phyloP scores from a whole-genome alignment of 2,888 invertebrate genomes.

The Polymixis lichenea region DNA sequence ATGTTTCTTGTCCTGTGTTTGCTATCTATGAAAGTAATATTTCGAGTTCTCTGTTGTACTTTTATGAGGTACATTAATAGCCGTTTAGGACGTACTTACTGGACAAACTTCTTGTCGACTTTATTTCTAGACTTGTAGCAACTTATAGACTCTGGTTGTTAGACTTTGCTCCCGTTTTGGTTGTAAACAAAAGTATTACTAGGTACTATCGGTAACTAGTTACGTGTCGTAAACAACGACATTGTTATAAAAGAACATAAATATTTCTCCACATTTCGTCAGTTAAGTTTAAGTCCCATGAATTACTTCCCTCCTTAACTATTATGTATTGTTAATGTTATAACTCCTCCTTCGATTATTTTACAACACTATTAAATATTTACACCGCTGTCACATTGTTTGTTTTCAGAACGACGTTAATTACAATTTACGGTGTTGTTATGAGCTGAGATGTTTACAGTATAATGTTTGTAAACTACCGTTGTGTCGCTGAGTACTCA shows the following conservation, averaged over 20 bases:
- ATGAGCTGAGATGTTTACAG: constrained; percentile 9
- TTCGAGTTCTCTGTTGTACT: constrained; percentile 16
- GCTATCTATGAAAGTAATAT: constrained; percentile 30
- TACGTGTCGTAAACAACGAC: background rate
- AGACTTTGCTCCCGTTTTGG: background rate
- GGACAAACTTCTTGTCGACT: constrained; percentile 7
- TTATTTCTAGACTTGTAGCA: constrained; percentile 7
- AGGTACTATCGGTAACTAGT: background rate
- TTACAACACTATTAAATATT: constrained; percentile 6
- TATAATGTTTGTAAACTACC: constrained; percentile 18
- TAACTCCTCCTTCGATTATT: background rate
- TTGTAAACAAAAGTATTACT: constrained; percentile 8
- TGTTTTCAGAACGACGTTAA: background rate
- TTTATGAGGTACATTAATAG: constrained; percentile 42
- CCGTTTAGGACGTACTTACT: constrained; percentile 14
- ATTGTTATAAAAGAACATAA: background rate
- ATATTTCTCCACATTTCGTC: background rate
- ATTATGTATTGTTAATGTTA: background rate
- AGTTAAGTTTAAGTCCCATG: background rate
- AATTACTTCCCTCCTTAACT: background rate
- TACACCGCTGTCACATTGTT: background rate
- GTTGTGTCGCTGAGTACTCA: background rate
- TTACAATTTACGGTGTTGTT: constrained; percentile 20
- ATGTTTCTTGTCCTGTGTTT: constrained; percentile 39
- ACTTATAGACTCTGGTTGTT: background rate